These are phyloP conservation scores for Sturmia bella DNA, from an alignment of 2,888 invertebrate species.

Conservation along the genomic window DNA sequence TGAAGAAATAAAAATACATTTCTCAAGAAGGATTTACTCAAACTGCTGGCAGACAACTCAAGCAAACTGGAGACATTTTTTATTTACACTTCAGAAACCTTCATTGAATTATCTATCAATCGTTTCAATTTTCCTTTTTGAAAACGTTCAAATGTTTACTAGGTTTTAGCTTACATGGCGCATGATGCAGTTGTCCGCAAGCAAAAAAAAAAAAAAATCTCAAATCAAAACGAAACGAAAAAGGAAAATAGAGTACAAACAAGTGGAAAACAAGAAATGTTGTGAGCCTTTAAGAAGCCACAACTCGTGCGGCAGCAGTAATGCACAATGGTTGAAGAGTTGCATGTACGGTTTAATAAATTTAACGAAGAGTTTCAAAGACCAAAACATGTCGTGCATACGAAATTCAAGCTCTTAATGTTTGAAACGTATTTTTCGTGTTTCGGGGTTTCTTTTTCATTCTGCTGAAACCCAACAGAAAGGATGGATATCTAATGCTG, in stretches of 20 bases:
- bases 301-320: slow-evolving; percentile 24
- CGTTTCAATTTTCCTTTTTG: neutral
- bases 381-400: slow-evolving; percentile 62
- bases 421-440: slow-evolving; percentile 26
- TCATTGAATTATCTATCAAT: neutral
- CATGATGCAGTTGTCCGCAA: slow-evolving; percentile 12
- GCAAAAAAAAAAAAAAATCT: slow-evolving; percentile 17
- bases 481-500: no score
- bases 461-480: no score
- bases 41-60: no score
- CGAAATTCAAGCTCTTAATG: slow-evolving; percentile 63
- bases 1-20: no score
- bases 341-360: slow-evolving; percentile 23
- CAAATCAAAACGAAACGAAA: neutral
- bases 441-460: slow-evolving; percentile 5
- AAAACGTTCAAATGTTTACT: slow-evolving; percentile 32
- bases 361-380: slow-evolving; percentile 44
- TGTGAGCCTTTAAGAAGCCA: slow-evolving; percentile 21
- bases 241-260: neutral
- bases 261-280: slow-evolving; percentile 9
- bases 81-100: no score
- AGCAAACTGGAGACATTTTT: no score
- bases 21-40: no score
- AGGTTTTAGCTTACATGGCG: slow-evolving; percentile 32
- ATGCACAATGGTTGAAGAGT: slow-evolving; percentile 10